Conservation (phyloP, 2,797 vertebrate species). For the Apodemus agrarius region DNA sequence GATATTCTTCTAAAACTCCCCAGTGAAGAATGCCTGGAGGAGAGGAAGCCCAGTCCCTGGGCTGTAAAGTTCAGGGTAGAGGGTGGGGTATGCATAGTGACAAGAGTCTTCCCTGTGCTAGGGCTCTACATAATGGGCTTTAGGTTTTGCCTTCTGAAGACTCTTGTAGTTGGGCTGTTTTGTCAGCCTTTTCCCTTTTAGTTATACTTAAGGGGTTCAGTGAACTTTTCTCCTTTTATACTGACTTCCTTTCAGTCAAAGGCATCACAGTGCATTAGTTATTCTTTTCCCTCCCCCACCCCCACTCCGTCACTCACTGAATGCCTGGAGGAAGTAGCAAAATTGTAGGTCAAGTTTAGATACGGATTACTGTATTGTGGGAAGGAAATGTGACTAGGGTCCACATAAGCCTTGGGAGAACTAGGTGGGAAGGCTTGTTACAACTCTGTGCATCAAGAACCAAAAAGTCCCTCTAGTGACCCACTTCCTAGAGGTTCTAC, state of each 20-base stretch:
- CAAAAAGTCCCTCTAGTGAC: not conserved
- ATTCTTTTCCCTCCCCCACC: too few relatives aligned
- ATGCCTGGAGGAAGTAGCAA: not conserved
- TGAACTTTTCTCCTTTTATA: not conserved
- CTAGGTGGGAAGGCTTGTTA: not conserved
- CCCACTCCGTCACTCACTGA: not conserved
- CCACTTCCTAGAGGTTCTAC: not conserved
- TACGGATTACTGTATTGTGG: not conserved
- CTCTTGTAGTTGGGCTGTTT: not conserved
- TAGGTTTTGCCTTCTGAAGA: not conserved
- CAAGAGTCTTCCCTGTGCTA: not conserved
- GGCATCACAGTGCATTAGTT: not conserved
- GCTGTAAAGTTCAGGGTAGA: too few relatives aligned
- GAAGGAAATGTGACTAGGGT: not conserved
- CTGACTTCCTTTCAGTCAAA: not conserved
- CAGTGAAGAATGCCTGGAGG: too few relatives aligned
- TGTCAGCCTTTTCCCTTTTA: not conserved
- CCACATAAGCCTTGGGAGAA: not conserved
- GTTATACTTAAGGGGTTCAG: not conserved
- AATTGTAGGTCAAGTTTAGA: not conserved
- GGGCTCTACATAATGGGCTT: accelerated
- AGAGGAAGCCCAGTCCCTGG: too few relatives aligned
- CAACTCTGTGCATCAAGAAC: not conserved
- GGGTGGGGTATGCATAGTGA: not conserved
- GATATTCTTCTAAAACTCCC: too few relatives aligned